phyloP scores from a whole-genome alignment of 2,113 vertebrate genomes.

The Conger conger region DNA sequence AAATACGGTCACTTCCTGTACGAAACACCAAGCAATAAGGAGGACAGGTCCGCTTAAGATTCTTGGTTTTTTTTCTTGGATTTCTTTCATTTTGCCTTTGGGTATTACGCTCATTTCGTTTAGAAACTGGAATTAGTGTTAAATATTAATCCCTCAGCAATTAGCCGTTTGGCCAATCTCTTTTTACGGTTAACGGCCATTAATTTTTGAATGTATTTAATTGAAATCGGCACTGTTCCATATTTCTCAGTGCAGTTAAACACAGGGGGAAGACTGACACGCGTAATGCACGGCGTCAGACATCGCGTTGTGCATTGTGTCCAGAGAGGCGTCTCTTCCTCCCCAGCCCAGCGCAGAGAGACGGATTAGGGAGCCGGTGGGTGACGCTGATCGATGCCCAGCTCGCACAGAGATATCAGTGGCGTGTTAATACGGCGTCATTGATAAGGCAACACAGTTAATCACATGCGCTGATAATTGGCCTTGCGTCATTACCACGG shows the following conservation, averaged over 20 bases:
- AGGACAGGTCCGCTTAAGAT: background rate
- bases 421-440: constrained; percentile 40
- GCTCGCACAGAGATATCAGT: constrained; percentile 36
- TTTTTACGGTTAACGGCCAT: background rate
- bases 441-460: constrained; percentile 44
- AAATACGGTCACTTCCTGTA: background rate
- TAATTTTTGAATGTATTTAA: background rate
- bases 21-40: background rate
- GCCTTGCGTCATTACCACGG: constrained; percentile 43
- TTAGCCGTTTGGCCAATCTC: background rate
- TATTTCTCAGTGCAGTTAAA: background rate
- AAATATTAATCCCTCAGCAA: background rate
- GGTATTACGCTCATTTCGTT: background rate
- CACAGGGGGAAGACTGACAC: background rate
- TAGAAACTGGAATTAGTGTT: background rate
- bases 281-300: background rate
- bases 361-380: background rate
- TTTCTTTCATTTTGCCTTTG: no score
- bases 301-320: no score
- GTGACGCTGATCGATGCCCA: constrained; percentile 33
- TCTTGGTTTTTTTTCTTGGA: background rate
- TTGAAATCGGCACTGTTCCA: background rate
- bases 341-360: background rate
- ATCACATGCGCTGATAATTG: constrained; percentile 48
- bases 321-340: background rate